Percentiles rank a stretch among this genome's conserved stretches.
Conservation (phyloP, 2,113 vertebrate species). For the Zosterops pallidus region DNA sequence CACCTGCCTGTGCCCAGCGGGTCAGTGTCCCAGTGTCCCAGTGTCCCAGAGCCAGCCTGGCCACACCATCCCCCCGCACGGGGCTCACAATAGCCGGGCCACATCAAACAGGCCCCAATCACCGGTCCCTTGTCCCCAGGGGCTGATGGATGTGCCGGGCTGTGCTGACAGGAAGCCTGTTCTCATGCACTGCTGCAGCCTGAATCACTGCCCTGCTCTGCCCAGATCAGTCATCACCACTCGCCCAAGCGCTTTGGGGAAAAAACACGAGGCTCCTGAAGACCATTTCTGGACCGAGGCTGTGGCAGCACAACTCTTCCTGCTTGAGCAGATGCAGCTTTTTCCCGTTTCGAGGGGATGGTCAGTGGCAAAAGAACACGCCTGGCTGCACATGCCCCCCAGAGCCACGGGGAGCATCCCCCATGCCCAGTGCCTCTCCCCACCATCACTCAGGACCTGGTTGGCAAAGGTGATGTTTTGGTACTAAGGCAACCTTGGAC, state of each 20-base stretch:
- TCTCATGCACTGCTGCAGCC: background rate
- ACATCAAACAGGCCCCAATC: accelerated
- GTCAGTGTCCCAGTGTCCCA: accelerated
- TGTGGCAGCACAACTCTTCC: background rate
- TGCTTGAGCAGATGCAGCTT: background rate
- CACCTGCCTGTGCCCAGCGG: accelerated
- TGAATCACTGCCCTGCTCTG: background rate
- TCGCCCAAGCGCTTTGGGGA: background rate
- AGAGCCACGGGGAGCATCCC: accelerated
- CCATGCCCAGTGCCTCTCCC: accelerated
- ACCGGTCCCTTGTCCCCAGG: accelerated
- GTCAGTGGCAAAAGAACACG: accelerated
- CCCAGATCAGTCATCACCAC: background rate
- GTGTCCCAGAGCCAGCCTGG: accelerated
- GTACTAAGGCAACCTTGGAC: background rate
- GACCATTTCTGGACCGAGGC: background rate
- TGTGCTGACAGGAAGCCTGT: background rate
- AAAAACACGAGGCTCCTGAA: background rate
- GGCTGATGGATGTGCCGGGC: background rate
- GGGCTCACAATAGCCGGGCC: accelerated
- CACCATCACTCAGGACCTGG: accelerated
- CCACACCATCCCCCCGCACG: accelerated
- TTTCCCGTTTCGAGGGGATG: background rate
- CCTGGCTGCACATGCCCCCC: accelerated
- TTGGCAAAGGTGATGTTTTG: accelerated